A percentile compares a stretch with the other conserved stretches of the same genome.
Conservation (phyloP, 2,797 vertebrate genomes). For the Oreochromis mossambicus region DNA sequence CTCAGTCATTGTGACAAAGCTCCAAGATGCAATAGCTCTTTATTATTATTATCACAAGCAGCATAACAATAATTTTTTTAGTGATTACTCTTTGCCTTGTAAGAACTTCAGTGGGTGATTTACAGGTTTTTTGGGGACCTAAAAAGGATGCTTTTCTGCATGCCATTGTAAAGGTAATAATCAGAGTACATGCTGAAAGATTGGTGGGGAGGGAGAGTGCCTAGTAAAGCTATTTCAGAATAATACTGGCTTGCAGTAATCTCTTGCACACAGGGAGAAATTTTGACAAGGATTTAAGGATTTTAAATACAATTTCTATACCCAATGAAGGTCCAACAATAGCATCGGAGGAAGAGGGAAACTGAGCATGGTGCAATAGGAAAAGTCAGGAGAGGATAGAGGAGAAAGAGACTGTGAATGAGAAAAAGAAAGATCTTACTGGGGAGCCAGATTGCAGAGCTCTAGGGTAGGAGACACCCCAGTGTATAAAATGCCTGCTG, state of each 20-base stretch:
- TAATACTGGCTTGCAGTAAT: slow-evolving; percentile 66
- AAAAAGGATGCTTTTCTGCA: slow-evolving; percentile 32
- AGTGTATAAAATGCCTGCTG: slow-evolving; percentile 55
- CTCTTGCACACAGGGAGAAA: slow-evolving; percentile 63
- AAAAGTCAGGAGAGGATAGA: slow-evolving; percentile 4
- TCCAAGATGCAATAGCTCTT: background rate
- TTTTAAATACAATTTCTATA: slow-evolving; percentile 71
- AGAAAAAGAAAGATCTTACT: slow-evolving; percentile 49
- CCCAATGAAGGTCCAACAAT: slow-evolving; percentile 46
- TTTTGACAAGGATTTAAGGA: slow-evolving; percentile 72
- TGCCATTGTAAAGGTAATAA: slow-evolving; percentile 62
- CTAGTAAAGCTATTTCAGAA: slow-evolving; percentile 65
- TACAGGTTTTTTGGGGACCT: slow-evolving; percentile 47
- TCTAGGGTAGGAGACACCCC: slow-evolving; percentile 47
- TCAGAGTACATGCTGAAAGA: slow-evolving; percentile 53
- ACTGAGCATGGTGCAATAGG: background rate
- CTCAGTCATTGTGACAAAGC: slow-evolving; percentile 7
- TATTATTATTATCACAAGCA: background rate
- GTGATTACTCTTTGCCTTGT: slow-evolving; percentile 10
- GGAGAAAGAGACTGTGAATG: background rate
- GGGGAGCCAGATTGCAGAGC: slow-evolving; percentile 58
- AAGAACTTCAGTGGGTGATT: slow-evolving; percentile 35
- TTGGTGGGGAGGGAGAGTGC: slow-evolving; percentile 55
- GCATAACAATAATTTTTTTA: background rate
- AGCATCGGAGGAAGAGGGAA: slow-evolving; percentile 13